Percentiles rank a stretch among this genome's conserved stretches.
phyloP scores from a whole-genome alignment of 2,888 invertebrate genomes.

The Melipona beecheii region DNA sequence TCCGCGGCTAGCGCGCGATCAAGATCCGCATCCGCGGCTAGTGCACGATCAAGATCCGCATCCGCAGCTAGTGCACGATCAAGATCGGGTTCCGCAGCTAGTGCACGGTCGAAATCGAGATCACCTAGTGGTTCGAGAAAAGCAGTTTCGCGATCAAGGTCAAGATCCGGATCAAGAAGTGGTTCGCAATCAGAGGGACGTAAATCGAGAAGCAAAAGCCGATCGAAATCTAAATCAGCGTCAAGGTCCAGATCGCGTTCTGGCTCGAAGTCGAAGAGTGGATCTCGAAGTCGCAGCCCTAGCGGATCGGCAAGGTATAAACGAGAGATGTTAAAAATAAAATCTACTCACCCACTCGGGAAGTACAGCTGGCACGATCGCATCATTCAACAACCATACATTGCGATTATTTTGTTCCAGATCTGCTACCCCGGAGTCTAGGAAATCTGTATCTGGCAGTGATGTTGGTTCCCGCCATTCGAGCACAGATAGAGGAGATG shows the following conservation, averaged over 20 bases:
- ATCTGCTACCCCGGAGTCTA: conserved; percentile 86
- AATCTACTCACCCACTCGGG: not conserved
- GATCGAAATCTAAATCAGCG: conserved; percentile 79
- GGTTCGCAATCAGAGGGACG: conserved; percentile 75
- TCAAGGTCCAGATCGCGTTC: conserved; percentile 78
- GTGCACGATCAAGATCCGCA: conserved; percentile 75
- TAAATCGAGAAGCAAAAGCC: conserved; percentile 68
- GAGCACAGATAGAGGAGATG: conserved; percentile 70
- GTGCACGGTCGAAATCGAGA: conserved; percentile 69
- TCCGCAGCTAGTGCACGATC: conserved; percentile 81
- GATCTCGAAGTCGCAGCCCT: conserved; percentile 82
- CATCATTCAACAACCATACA: accelerated
- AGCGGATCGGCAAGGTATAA: conserved; percentile 79
- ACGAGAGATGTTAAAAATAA: not conserved
- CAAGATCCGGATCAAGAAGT: conserved; percentile 73
- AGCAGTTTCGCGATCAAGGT: conserved; percentile 73
- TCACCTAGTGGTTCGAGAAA: conserved; percentile 63
- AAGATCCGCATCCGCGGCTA: conserved; percentile 65
- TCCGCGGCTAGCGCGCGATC: conserved; percentile 61
- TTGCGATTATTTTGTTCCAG: conserved; percentile 60
- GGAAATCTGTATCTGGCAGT: conserved; percentile 87
- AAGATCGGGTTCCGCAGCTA: conserved; percentile 61
- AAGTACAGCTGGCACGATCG: not conserved
- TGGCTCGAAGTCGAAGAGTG: conserved; percentile 74
- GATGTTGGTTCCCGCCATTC: conserved; percentile 82